phyloP scores from a whole-genome alignment of 2,888 invertebrate species.

The Cataglyphis livida region DNA sequence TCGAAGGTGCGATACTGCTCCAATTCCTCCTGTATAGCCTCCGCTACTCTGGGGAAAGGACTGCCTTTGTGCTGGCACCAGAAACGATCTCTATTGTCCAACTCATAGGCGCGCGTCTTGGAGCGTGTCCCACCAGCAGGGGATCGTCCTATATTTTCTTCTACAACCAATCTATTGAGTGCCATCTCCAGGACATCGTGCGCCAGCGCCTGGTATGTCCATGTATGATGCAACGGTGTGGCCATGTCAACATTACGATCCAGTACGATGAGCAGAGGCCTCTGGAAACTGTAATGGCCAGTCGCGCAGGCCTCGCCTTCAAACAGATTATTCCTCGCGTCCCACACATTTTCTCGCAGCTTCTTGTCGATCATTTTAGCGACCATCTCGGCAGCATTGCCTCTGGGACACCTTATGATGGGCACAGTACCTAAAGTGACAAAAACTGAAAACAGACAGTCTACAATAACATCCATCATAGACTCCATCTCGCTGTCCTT shows the following conservation, averaged over 20 bases:
- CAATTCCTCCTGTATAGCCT: conserved; percentile 99
- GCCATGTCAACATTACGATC: conserved; percentile 99
- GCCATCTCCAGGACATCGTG: conserved; percentile 98
- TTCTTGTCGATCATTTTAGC: conserved; percentile 99
- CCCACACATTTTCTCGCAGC: conserved; percentile 97
- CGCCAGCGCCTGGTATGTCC: conserved; percentile 99
- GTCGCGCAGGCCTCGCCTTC: conserved; percentile 93
- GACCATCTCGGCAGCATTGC: conserved; percentile 99
- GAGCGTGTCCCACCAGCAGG: conserved; percentile 89
- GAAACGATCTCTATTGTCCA: conserved; percentile 95
- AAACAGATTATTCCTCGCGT: conserved; percentile 98
- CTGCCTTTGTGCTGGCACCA: conserved; percentile 98
- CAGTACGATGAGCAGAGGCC: conserved; percentile 96
- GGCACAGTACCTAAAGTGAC: conserved; percentile 95
- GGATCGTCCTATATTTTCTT: conserved; percentile 87
- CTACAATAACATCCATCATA: conserved; percentile 97
- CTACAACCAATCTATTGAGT: conserved; percentile 92
- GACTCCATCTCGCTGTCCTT: conserved; percentile 98
- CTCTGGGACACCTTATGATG: conserved; percentile 93
- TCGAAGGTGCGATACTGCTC: conserved; percentile 97
- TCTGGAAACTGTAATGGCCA: conserved; percentile 93
- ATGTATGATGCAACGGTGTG: conserved; percentile 99
- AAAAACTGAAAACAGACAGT: conserved; percentile 98
- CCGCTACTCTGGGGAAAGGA: conserved; percentile 97
- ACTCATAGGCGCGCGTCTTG: conserved; percentile 95